These are phyloP conservation scores for Channa maculata DNA, from an alignment of 2,113 vertebrate species.

Conservation along the genomic window DNA sequence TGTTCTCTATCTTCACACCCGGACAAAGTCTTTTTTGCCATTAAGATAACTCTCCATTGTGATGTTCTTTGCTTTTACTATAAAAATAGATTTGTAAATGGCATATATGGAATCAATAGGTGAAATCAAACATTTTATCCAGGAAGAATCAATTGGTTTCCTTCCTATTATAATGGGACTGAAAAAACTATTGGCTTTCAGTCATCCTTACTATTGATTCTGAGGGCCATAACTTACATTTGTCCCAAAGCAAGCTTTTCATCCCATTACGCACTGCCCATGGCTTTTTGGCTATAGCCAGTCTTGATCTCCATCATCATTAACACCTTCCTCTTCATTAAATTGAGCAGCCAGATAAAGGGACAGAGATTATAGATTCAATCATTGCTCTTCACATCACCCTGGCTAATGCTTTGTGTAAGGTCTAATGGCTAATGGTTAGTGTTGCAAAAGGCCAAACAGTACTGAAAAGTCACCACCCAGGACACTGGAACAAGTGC, in stretches of 20 bases:
- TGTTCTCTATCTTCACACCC: too few relatives aligned
- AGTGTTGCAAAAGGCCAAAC: slow-evolving; percentile 46
- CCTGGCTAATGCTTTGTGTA: slow-evolving; percentile 56
- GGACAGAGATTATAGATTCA: slow-evolving; percentile 64
- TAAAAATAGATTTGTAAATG: slow-evolving; percentile 56
- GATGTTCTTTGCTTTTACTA: neutral
- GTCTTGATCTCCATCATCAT: slow-evolving; percentile 77
- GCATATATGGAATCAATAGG: slow-evolving; percentile 58
- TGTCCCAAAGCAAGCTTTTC: slow-evolving; percentile 79
- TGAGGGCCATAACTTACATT: slow-evolving; percentile 74
- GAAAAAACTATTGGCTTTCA: slow-evolving; percentile 68
- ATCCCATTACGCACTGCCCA: slow-evolving; percentile 76
- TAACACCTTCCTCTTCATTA: slow-evolving; percentile 76
- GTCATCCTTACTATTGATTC: slow-evolving; percentile 76
- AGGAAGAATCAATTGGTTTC: slow-evolving; percentile 61
- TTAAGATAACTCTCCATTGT: neutral
- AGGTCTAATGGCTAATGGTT: slow-evolving; percentile 58
- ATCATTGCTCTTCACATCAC: slow-evolving; percentile 53
- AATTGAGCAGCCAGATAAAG: slow-evolving; percentile 69
- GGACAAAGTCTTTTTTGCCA: neutral
- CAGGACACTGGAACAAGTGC: slow-evolving; percentile 24
- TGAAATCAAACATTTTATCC: slow-evolving; percentile 58
- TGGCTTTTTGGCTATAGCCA: slow-evolving; percentile 58
- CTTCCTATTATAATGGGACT: slow-evolving; percentile 55
- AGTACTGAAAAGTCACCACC: slow-evolving; percentile 20